phyloP scores from a whole-genome alignment of 2,797 vertebrate species.

The Amniataba percoides region DNA sequence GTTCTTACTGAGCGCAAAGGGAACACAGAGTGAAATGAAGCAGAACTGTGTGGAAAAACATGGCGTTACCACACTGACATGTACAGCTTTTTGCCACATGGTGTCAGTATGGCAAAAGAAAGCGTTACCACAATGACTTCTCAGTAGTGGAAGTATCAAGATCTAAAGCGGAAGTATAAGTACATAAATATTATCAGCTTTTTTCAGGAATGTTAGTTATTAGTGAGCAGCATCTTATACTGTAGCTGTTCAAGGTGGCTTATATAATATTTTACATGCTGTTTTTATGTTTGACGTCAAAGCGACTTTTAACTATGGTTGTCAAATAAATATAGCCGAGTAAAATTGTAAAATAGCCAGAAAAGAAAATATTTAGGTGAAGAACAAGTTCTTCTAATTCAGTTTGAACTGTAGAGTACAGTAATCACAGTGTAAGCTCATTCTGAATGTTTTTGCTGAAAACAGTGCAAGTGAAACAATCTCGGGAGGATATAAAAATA shows the following conservation, averaged over 20 bases:
- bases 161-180: not conserved
- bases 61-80: no score
- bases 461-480: not conserved
- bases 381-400: no score
- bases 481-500: not conserved
- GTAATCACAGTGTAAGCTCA: not conserved
- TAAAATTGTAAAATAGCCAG: not conserved
- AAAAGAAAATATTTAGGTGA: not conserved
- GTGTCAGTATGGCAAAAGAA: constrained; percentile 61
- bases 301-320: not conserved
- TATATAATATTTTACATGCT: not conserved
- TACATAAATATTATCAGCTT: not conserved
- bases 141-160: not conserved
- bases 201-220: not conserved
- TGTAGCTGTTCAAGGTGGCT: not conserved
- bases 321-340: not conserved
- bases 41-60: not conserved
- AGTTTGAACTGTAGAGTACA: not conserved
- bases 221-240: not conserved
- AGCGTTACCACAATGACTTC: not conserved
- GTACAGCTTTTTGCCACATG: constrained; percentile 59
- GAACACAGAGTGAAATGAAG: not conserved
- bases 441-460: not conserved
- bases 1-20: not conserved
- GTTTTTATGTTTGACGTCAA: not conserved